Evolutionary conservation across 2,113 vertebrate species (phyloP), one percentile per base, ranked within the genome.

Genomic region (Telmatochromis brachygnathus): DNA sequence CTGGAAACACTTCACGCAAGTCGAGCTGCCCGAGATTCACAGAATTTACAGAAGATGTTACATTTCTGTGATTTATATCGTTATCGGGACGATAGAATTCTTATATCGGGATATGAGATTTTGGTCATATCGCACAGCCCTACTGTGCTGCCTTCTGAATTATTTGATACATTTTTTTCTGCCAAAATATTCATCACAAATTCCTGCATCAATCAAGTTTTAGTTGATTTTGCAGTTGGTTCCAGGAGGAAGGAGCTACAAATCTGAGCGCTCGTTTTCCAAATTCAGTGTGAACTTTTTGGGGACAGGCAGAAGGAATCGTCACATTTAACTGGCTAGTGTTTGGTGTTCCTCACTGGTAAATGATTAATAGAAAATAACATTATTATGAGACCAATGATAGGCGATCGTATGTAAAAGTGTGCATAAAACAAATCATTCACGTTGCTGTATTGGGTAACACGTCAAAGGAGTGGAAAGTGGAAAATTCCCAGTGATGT

Each of bases 341-440:
- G 13, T 73, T 73, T 73, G 21, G 39, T 17, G 14, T 28, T 75
- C 39, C 8, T 75, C 21, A 75, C 9, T 28, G 21, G 39, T 28
- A 49, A 49, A 30, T 45, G 15, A 28, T 75, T 28, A 75, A 75
- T 30, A 75, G 68, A 19, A 1, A 75, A 19, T 28, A 26, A 11
- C 21, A 28, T 28, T 17, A 5, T 49, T 11, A n/a, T 49, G 15
- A 77, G 23, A 49, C 45, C 1, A 30, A 12, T 30, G 3, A 77
- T 8, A 77, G 70, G 23, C 2, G 3, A n/a, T 49, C 0, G 1
- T 77, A 1, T 49, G 0, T 77, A 49, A 77, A 49, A 49, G 15
- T 15, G 3, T 26, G 39, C 0, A 2, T 23, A 45, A 73, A 10
- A 73, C 26, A 77, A 12, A 49, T 77, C 15, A 8, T 49, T 49